These are phyloP conservation scores for Anguilla anguilla DNA, from an alignment of 2,797 vertebrate species.

Conservation along the genomic window DNA sequence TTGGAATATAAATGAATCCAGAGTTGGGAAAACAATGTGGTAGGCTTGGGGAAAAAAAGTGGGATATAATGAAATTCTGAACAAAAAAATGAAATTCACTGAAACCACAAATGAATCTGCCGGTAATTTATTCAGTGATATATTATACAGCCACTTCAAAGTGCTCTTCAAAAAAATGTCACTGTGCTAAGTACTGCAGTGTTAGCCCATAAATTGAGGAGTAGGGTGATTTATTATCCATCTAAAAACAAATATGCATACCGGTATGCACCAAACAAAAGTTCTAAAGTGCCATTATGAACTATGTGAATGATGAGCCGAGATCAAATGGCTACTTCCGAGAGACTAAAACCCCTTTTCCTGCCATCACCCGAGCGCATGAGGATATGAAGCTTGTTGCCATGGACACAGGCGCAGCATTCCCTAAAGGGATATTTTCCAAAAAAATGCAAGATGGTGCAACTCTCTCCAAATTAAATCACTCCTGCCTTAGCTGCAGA, in stretches of 20 bases:
- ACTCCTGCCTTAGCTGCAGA: background rate
- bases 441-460: slow-evolving; percentile 8
- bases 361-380: background rate
- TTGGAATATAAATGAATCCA: slow-evolving; percentile 15
- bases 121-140: background rate
- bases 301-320: background rate
- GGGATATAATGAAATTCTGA: background rate
- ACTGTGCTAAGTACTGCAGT: background rate
- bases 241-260: background rate
- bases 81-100: background rate
- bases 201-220: background rate
- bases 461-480: slow-evolving; percentile 2
- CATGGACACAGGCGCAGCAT: slow-evolving; percentile 7
- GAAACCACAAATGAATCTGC: background rate
- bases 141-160: background rate
- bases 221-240: background rate
- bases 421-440: background rate
- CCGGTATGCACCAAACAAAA: background rate
- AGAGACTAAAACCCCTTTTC: background rate
- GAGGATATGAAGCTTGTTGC: background rate
- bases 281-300: background rate
- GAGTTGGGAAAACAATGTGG: background rate
- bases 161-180: background rate
- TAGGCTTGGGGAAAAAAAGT: background rate
- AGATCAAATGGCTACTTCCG: background rate